Conservation (phyloP, 2,113 vertebrate genomes). For the Heterocephalus glaber region DNA sequence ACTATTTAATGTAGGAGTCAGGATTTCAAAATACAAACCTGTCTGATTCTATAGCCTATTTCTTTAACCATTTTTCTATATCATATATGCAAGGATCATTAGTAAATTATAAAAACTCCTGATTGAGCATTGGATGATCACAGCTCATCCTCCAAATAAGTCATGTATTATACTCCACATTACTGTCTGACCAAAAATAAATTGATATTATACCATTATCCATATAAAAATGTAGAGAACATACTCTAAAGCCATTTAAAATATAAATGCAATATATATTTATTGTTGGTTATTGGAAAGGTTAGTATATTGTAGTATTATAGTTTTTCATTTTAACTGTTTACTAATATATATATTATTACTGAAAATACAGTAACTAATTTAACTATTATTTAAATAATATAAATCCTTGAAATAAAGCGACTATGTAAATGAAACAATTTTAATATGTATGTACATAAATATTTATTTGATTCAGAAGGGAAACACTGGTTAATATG, state of each 20-base stretch:
- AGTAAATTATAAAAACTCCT: background rate
- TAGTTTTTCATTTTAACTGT: background rate
- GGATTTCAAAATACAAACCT: background rate
- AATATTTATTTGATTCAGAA: conserved; percentile 52
- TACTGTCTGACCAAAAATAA: background rate
- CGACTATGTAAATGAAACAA: background rate
- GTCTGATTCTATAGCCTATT: background rate
- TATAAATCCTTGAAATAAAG: background rate
- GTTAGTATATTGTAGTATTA: background rate
- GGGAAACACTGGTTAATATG: background rate
- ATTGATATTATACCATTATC: background rate
- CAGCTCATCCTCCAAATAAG: background rate
- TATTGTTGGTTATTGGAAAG: background rate
- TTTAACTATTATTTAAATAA: background rate
- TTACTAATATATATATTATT: background rate
- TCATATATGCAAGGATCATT: background rate
- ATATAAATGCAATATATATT: background rate
- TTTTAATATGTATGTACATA: background rate
- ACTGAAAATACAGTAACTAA: background rate
- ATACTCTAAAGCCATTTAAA: background rate
- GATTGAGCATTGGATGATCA: background rate
- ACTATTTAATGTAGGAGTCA: background rate
- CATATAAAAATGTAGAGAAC: background rate
- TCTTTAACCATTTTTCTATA: background rate
- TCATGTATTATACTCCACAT: background rate